Conservation (phyloP, 2,113 vertebrate genomes). For the Delphinapterus leucas region DNA sequence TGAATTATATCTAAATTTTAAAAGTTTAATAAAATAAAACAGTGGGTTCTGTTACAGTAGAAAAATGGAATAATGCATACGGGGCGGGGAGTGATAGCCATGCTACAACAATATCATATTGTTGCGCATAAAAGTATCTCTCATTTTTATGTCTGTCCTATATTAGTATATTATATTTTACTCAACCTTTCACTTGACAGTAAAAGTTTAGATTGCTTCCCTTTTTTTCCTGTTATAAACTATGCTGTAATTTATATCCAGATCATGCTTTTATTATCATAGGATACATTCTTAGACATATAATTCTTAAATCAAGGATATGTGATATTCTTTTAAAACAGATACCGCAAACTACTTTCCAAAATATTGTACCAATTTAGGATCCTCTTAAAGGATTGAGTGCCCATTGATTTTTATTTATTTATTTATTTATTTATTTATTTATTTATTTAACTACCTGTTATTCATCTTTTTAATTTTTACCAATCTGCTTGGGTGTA, state of each 20-base stretch:
- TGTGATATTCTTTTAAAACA: background rate
- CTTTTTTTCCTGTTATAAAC: background rate
- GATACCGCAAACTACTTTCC: background rate
- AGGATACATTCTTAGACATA: background rate
- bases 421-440: no score
- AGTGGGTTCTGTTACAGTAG: background rate
- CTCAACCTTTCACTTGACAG: background rate
- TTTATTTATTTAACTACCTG: background rate
- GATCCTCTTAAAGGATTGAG: background rate
- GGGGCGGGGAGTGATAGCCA: background rate
- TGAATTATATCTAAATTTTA: background rate
- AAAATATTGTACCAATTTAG: background rate
- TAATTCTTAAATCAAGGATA: background rate
- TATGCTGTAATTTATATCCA: background rate
- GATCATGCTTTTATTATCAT: background rate
- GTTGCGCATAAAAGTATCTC: background rate
- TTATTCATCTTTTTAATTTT: background rate
- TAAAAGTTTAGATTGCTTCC: background rate
- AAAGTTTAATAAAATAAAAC: background rate
- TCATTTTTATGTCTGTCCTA: background rate
- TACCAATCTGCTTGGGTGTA: background rate
- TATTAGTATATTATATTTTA: background rate
- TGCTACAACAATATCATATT: background rate
- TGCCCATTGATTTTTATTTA: background rate
- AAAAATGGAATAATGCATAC: background rate